These are phyloP conservation scores for Radopholus similis DNA, from an alignment of 1,140 invertebrate species.

Conservation along the genomic window DNA sequence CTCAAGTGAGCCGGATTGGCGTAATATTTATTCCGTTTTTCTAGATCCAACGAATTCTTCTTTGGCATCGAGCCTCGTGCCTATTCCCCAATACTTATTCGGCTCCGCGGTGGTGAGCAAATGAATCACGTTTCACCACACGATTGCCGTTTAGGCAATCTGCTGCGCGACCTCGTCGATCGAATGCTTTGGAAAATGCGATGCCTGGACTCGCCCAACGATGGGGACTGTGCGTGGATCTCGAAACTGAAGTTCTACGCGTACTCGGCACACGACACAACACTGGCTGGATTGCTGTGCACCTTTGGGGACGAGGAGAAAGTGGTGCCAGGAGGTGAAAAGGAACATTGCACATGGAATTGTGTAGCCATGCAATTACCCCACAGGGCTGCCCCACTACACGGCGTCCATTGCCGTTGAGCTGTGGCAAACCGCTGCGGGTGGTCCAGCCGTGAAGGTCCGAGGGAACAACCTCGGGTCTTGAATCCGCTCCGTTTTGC, in stretches of 20 bases:
- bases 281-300: conserved; percentile 43
- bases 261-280: conserved; percentile 55
- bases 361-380: background rate
- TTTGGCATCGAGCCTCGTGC: conserved; percentile 45
- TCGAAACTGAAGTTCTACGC: conserved; percentile 48
- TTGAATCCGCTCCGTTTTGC: background rate
- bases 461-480: background rate
- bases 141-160: conserved; percentile 26
- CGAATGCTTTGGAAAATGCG: conserved; percentile 36
- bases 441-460: conserved; percentile 44
- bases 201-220: conserved; percentile 22
- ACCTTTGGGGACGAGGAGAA: conserved; percentile 50
- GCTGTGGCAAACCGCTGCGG: conserved; percentile 36
- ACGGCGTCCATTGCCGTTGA: conserved; percentile 48
- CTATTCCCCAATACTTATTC: conserved; percentile 51
- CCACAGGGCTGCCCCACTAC: conserved; percentile 47
- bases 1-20: background rate
- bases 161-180: conserved; percentile 37
- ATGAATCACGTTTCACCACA: background rate
- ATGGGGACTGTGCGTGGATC: conserved; percentile 40
- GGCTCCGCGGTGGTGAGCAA: conserved; percentile 39
- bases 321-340: conserved; percentile 33
- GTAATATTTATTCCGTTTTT: background rate
- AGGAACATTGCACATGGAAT: background rate
- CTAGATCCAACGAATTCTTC: conserved; percentile 29